Evolutionary conservation across 2,797 vertebrate genomes (phyloP).

Genomic region (Nannoperca australis): DNA sequence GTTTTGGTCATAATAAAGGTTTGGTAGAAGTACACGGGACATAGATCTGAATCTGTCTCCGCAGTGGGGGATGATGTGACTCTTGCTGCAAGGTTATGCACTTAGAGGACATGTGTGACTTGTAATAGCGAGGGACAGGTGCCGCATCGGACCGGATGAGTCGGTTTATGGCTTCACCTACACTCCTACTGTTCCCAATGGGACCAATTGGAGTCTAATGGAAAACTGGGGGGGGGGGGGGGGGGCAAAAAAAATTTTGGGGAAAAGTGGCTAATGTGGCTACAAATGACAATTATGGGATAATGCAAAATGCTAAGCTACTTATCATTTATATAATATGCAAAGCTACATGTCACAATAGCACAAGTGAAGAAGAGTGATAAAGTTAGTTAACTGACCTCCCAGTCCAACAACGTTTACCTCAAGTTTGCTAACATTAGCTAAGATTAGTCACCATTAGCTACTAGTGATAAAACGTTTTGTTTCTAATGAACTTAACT

Average conservation of each 20-base stretch:
- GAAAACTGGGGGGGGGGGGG: too few species aligned
- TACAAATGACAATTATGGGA: neutral
- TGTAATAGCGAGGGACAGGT: slow-evolving; percentile 54
- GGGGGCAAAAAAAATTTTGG: too few species aligned
- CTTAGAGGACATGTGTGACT: slow-evolving; percentile 65
- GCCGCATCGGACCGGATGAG: slow-evolving; percentile 24
- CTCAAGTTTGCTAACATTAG: neutral
- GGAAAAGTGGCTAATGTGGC: neutral
- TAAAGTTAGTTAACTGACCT: neutral
- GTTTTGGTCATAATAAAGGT: neutral
- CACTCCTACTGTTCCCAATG: neutral
- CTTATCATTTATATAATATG: neutral
- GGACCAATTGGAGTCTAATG: neutral
- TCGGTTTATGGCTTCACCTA: slow-evolving; percentile 8
- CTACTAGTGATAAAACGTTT: neutral
- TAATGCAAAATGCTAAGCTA: neutral
- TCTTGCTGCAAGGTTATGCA: slow-evolving; percentile 63
- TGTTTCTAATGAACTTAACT: neutral
- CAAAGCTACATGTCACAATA: neutral
- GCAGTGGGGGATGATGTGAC: slow-evolving; percentile 38
- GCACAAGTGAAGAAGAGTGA: neutral
- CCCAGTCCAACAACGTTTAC: neutral
- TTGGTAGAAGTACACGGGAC: neutral
- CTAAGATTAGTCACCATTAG: neutral
- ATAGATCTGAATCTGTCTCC: slow-evolving; percentile 29